These are phyloP conservation scores for Micrasema minimum DNA, from an alignment of 1,140 invertebrate genomes.

Conservation along the genomic window DNA sequence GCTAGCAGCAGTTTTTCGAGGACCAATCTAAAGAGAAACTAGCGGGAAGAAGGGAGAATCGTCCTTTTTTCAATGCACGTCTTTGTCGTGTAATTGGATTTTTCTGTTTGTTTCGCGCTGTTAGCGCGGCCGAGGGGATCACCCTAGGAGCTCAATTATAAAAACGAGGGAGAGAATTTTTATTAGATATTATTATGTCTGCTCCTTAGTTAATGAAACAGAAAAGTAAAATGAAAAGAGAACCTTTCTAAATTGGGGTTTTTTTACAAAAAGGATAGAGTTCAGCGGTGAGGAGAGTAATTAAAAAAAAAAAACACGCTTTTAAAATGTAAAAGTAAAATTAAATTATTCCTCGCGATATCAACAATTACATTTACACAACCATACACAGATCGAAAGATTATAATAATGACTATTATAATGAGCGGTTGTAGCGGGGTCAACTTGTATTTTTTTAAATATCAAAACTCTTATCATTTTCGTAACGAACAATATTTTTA, in stretches of 20 bases:
- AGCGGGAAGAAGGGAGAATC: constrained; percentile 1
- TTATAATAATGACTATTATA: no score
- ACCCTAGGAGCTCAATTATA: constrained; percentile 24
- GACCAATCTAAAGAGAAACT: constrained; percentile 11
- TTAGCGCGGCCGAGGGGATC: constrained; percentile 20
- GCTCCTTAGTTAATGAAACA: constrained; percentile 1
- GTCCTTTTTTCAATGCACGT: constrained; percentile 40
- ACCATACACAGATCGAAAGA: no score
- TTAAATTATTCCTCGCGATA: no score
- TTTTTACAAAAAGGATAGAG: neutral
- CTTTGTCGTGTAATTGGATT: constrained; percentile 41
- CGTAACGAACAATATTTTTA: no score
- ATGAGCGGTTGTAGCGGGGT: no score
- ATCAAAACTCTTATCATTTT: no score
- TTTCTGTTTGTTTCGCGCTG: constrained; percentile 44
- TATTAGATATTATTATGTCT: constrained; percentile 21
- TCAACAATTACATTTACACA: no score
- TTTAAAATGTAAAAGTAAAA: no score
- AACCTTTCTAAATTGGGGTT: neutral
- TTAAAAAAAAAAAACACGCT: no score
- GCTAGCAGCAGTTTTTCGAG: neutral
- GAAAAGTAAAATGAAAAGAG: constrained; percentile 3
- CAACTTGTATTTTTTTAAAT: no score
- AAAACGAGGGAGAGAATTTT: constrained; percentile 13
- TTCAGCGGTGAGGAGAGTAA: neutral